Base-by-base conservation (phyloP, 2,888 invertebrate genomes). In the Coelinius sp. region DNA sequence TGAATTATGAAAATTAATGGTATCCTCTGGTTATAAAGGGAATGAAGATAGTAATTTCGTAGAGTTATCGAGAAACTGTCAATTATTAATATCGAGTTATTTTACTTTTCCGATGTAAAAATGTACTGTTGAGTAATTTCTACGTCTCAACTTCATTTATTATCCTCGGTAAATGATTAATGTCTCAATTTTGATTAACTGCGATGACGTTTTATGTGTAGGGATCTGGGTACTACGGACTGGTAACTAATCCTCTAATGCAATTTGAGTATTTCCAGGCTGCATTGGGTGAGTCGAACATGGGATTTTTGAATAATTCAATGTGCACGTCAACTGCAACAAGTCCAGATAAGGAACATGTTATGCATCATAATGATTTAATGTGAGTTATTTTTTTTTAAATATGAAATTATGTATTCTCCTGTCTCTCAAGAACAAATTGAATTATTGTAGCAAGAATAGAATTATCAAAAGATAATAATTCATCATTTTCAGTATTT, bases 201-300 rank as follows among this genome's bases (percentile, higher is more conserved):
- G 14, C 20, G 17, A 27, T 25, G 25, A 44, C 52, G 10, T 44
- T 14, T 64, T 12, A 49, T 59, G 59, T 56, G 17, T 35, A 59
- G 59, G 17, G 35, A 35, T 59, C 35, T 59, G 31, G 59, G 25
- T 53, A 31, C 17, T 31, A 4, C 38, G 52, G 27, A 70, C 44
- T 65, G 7, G 41, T 56, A 77, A 84, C 81, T 84, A 84, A 84
- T 79, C 73, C 73, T 83, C 84, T 86, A 83, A 85, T 87, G 83
- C 83, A 83, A 84, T 86, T 86, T 84, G 84, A 88, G 88, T 88
- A 88, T 88, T 88, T 88, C 75, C 87, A 91, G 91, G 90, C 90
- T 81, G 90, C 90, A 24, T 88, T 91, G 78, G 90, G 90, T 68
- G 91, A 91, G 82, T 89, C 89, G 80, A 90, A 90, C 80, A 88